Evolutionary conservation across 92 coral and sea anemone species (phyloP), one percentile per base, ranked within the genome.

Genomic region (Epizoanthus stellaris): DNA sequence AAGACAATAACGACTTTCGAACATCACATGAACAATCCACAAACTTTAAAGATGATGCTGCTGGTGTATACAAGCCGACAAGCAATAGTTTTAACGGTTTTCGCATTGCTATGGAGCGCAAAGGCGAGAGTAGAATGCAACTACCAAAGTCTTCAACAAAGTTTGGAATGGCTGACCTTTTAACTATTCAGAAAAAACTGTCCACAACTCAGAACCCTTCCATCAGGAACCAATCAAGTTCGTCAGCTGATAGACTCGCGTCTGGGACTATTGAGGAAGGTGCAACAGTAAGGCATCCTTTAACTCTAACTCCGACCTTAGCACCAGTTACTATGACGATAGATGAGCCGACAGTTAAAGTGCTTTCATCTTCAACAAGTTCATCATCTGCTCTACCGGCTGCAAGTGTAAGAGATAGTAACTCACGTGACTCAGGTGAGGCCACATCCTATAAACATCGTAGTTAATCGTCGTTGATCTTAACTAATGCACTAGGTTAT

Each of bases 371-470:
- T 13, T 52, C 12, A 57, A n/a, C 17, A 4, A 57, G 36, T 14
- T 13, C 13, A 40, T 54, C 23, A 49, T 56, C 65, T 12, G 25
- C 65, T 54, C 9, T 25, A 25, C 0, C 62, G 13, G 6, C 47
- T 57, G 19, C 80, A 6, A 75, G 47, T 75, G 67, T 43, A 75
- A 65, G 59, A 34, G 42, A 23, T 17, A 5, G 40, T 17, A 21
- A 75, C 5, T 42, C 58, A 16, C 67, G 63, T 52, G 56, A 52
- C 12, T 75, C 61, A 53, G 80, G 80, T 75, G 16, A 73, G 77
- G 52, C 52, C 52, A 45, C 52, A 45, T 6, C 52, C 52, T 5
- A 45, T 45, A 45, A 45, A 4, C 6, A 45, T 9, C 4, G 52
- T 45, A 45, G 52, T 45, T 5, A 45, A 45, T 30, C 34, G 34